phyloP scores from a whole-genome alignment of 2,797 vertebrate species.

The Rhynchotus rufescens region DNA sequence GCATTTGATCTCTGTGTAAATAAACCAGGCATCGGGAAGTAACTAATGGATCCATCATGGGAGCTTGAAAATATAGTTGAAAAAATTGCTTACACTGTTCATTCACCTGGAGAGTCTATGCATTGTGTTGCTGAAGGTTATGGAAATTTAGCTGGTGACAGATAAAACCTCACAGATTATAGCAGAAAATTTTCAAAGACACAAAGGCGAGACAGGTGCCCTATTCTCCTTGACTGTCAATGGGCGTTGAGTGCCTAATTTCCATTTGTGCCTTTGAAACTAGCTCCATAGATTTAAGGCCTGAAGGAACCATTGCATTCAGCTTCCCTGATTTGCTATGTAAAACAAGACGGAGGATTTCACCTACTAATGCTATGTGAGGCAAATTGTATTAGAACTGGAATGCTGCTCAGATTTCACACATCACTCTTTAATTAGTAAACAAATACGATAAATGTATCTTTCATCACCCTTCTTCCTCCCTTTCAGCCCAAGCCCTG shows the following conservation, averaged over 20 bases:
- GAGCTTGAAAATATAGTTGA: constrained; percentile 51
- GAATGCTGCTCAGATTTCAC: not conserved
- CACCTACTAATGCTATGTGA: not conserved
- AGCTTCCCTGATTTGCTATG: not conserved
- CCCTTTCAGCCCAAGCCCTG: not conserved
- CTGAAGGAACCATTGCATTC: not conserved
- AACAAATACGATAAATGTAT: not conserved
- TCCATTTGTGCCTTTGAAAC: constrained; percentile 32
- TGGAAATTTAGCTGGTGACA: constrained; percentile 25
- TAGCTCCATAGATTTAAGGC: not conserved
- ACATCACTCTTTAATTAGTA: not conserved
- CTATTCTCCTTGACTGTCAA: constrained; percentile 14
- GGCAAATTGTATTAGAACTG: not conserved
- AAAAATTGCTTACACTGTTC: constrained; percentile 43
- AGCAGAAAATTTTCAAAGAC: constrained; percentile 34
- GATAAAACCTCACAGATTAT: constrained; percentile 27
- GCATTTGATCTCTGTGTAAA: constrained; percentile 39
- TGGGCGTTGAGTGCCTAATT: not conserved
- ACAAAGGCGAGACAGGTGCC: not conserved
- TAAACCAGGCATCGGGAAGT: constrained; percentile 37
- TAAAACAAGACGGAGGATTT: not conserved
- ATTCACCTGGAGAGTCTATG: constrained; percentile 1
- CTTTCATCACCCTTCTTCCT: not conserved
- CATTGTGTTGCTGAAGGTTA: constrained; percentile 23
- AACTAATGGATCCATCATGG: constrained; percentile 42